Evolutionary conservation across 2,888 invertebrate species (phyloP).

Genomic region (Acleris cristana): DNA sequence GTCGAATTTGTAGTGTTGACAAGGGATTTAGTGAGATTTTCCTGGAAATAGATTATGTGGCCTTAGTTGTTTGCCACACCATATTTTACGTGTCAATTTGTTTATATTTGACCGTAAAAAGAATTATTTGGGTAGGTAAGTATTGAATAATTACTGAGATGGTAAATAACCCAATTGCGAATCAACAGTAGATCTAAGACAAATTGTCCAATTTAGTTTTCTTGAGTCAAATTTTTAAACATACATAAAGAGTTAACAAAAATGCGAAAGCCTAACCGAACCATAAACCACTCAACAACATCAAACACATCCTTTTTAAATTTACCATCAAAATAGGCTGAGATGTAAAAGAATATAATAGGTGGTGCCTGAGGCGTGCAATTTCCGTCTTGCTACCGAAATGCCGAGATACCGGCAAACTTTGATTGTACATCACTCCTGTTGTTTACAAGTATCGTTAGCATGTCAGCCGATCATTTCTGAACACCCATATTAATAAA

Average conservation of each 20-base stretch:
- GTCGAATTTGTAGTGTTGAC: slow-evolving; percentile 31
- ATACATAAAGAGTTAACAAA: no score
- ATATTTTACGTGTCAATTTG: slow-evolving; percentile 12
- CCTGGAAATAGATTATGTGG: slow-evolving; percentile 22
- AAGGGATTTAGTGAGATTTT: slow-evolving; percentile 27
- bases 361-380: slow-evolving; percentile 59
- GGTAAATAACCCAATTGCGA: no score
- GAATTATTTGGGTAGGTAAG: no score
- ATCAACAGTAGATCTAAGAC: no score
- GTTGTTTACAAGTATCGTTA: slow-evolving; percentile 67
- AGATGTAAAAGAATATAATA: slow-evolving; percentile 65
- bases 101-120: no score
- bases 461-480: slow-evolving; percentile 54
- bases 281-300: slow-evolving; percentile 2
- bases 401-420: slow-evolving; percentile 55
- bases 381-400: slow-evolving; percentile 67
- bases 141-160: no score
- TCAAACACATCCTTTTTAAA: slow-evolving; percentile 18
- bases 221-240: no score
- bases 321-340: slow-evolving; percentile 40
- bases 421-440: slow-evolving; percentile 65
- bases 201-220: no score
- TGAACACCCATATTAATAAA: slow-evolving; percentile 35
- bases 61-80: slow-evolving; percentile 15
- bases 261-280: neutral